phyloP scores from a whole-genome alignment of 2,797 vertebrate genomes.

The Fratercula arctica region DNA sequence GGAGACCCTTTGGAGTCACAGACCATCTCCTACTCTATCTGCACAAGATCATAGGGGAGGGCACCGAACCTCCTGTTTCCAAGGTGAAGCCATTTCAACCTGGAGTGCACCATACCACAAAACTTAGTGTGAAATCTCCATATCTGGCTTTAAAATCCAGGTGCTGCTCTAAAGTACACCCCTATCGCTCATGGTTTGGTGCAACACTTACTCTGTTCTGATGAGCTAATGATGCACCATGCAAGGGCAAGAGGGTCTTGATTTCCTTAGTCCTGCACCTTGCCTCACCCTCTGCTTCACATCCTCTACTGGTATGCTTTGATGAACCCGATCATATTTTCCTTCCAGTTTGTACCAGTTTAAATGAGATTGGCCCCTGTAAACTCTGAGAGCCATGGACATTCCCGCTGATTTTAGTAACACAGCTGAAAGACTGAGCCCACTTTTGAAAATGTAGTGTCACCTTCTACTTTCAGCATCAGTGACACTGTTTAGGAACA shows the following conservation, averaged over 20 bases:
- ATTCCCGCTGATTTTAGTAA: not conserved
- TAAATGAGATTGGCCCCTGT: not conserved
- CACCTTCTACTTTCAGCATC: conserved; percentile 5
- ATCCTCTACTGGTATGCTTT: not conserved
- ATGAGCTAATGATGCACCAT: not conserved
- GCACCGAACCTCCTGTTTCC: not conserved
- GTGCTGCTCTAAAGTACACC: not conserved
- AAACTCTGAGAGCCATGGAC: not conserved
- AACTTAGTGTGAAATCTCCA: not conserved
- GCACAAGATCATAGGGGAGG: not conserved
- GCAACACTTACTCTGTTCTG: not conserved
- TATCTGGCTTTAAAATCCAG: not conserved
- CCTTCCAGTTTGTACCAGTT: not conserved
- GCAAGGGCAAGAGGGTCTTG: not conserved
- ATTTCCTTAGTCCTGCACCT: not conserved
- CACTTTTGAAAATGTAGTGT: not conserved
- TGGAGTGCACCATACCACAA: not conserved
- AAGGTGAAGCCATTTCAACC: not conserved
- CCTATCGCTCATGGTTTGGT: not conserved
- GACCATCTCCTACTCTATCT: not conserved
- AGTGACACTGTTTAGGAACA: not conserved
- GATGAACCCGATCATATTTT: accelerated
- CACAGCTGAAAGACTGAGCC: not conserved
- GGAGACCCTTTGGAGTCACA: not conserved
- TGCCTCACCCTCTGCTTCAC: not conserved